These are phyloP conservation scores for Syngnathus rostellatus DNA, from an alignment of 2,797 vertebrate genomes.

Conservation along the genomic window DNA sequence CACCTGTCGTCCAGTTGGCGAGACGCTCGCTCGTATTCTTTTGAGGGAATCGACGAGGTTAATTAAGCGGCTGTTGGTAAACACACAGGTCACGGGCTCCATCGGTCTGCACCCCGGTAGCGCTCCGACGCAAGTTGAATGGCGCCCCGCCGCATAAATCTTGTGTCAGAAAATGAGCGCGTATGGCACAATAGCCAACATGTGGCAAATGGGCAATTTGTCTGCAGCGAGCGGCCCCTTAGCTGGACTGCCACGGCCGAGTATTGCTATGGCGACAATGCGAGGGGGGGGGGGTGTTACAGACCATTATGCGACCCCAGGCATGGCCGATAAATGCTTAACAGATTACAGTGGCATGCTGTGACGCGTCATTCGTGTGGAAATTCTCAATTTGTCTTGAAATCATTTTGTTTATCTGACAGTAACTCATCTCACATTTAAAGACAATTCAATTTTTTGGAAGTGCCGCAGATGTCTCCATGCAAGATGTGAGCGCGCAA, in stretches of 20 bases:
- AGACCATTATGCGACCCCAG: neutral
- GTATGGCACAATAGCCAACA: constrained; percentile 59
- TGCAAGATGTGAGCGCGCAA: no score
- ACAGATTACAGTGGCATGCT: neutral
- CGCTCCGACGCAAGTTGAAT: constrained; percentile 9
- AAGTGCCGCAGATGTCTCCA: no score
- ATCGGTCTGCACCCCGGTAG: constrained; percentile 28
- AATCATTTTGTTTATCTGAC: neutral
- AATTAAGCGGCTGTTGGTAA: constrained; percentile 70
- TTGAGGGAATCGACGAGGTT: constrained; percentile 52
- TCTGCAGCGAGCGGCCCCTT: constrained; percentile 48
- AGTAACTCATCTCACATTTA: neutral
- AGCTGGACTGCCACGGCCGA: constrained; percentile 29
- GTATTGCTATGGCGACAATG: constrained; percentile 45
- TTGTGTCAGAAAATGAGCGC: constrained; percentile 41
- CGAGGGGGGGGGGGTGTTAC: constrained; percentile 6
- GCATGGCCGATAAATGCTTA: constrained; percentile 1
- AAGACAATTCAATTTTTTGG: no score
- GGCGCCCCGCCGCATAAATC: constrained; percentile 34
- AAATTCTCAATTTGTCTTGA: neutral
- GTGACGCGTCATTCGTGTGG: neutral
- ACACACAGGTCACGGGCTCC: constrained; percentile 53
- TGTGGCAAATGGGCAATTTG: constrained; percentile 65
- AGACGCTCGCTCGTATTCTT: constrained; percentile 10
- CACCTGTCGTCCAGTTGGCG: constrained; percentile 62